Evolutionary conservation across 2,888 invertebrate species (phyloP).

Genomic region (Aleiodes testaceus): DNA sequence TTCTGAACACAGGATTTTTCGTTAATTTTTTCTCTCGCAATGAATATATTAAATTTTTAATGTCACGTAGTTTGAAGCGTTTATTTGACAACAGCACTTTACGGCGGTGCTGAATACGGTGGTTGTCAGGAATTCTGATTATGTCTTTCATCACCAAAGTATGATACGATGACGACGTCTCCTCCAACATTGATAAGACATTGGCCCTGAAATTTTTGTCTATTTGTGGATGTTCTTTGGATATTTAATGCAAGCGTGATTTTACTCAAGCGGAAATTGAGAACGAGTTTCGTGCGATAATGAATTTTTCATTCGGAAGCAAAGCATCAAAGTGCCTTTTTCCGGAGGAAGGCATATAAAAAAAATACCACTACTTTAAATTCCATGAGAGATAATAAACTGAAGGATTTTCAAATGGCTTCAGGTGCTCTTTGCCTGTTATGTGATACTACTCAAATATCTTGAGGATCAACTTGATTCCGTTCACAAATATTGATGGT

Average conservation of each 20-base stretch:
- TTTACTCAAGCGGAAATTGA: too few species aligned
- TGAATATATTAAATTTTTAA: too few species aligned
- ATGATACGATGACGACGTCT: slow-evolving; percentile 90
- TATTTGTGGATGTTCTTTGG: too few species aligned
- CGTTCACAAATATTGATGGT: slow-evolving; percentile 10
- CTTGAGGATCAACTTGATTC: too few species aligned
- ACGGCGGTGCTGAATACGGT: slow-evolving; percentile 69
- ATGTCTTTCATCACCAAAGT: slow-evolving; percentile 76
- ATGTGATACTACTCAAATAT: too few species aligned
- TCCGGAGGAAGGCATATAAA: not conserved
- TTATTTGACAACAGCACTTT: slow-evolving; percentile 38
- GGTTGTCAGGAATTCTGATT: slow-evolving; percentile 69
- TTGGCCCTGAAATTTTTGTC: slow-evolving; percentile 84
- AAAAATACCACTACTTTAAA: not conserved
- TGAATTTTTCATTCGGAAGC: too few species aligned
- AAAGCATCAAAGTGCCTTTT: slow-evolving; percentile 14
- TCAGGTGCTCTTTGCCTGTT: too few species aligned
- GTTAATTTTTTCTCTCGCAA: not conserved
- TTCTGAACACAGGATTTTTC: slow-evolving; percentile 1
- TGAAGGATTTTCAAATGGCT: slow-evolving; percentile 8
- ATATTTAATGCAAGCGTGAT: too few species aligned
- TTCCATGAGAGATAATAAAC: slow-evolving; percentile 19
- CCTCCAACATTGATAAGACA: slow-evolving; percentile 96
- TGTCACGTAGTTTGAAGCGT: not conserved
- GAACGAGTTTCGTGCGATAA: too few species aligned